Base-by-base conservation (phyloP, 2,888 invertebrate species). In the Myathropa florea region DNA sequence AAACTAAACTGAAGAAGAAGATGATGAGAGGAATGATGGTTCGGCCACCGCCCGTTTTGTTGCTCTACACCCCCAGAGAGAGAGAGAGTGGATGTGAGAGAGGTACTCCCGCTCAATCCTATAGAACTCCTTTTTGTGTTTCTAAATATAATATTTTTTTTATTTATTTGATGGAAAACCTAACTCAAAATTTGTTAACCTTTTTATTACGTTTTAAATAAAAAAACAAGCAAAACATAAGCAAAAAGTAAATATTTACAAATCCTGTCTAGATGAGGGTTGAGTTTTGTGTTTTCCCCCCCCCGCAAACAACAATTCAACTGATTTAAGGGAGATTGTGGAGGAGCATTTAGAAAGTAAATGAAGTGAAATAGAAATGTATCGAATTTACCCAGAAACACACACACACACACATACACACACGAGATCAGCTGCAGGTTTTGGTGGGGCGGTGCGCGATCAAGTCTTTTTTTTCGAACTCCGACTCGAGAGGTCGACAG, bases 151-250 rank as follows among this genome's bases (percentile, higher is more conserved):
- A 46, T 46, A 28, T 65, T 46, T 65, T 46, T 71, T 84, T 80
- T 84, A 84, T 84, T 84, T 84, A 80, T 84, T 83, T 76, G 76
- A 75, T 76, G 70, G 61, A 71, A 84, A 76, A 59, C 61, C 71
- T 61, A 65, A 80, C 64, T 65, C 83, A 80, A 84, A 84, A 84
- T 80, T 80, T 80, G 84, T 84, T 84, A 76, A 83, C 55, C 12
- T 30, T 83, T 80, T 84, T 84, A 84, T 84, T 84, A 76, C 71
- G 84, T 84, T 84, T 71, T 65, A 80, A 80, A 84, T 78, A 78
- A 78, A 76, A 75, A 73, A 33, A 72, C 53, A 60, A 33, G 9
- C 14, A 26, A 24, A 59, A 24, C 24, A n/a, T 2, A 28, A 26
- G 1, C 0, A 7, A 55, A 55, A 12, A 23, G 23, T 3, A 23